Conservation (phyloP, 2,888 invertebrate genomes). For the Lumbricus terrestris region DNA sequence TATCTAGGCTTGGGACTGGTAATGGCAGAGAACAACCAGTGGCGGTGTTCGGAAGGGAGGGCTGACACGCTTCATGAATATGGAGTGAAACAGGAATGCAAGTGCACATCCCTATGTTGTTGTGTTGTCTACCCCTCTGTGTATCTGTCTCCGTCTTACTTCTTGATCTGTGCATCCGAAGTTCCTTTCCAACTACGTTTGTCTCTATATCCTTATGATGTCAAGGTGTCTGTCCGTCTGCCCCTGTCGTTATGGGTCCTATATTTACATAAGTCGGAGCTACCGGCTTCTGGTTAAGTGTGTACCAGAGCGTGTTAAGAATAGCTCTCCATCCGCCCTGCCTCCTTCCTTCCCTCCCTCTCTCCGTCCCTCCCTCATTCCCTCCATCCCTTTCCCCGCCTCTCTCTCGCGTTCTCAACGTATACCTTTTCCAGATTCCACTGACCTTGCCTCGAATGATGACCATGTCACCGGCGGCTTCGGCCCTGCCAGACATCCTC, state of each 20-base stretch:
- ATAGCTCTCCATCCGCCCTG: not conserved
- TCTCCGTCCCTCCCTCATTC: too few relatives aligned
- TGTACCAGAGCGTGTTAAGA: not conserved
- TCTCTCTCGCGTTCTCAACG: not conserved
- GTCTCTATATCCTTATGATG: not conserved
- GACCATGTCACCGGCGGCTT: constrained; percentile 37
- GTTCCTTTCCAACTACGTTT: not conserved
- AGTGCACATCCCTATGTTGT: not conserved
- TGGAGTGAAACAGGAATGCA: not conserved
- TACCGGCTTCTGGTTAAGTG: not conserved
- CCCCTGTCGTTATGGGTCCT: not conserved
- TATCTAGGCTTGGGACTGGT: too few relatives aligned
- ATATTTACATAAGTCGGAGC: not conserved
- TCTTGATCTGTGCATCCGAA: not conserved
- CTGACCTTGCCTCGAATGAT: constrained; percentile 36
- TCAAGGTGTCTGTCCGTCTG: not conserved
- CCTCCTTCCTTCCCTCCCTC: too few relatives aligned
- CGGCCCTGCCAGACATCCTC: constrained; percentile 34
- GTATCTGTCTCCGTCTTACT: not conserved
- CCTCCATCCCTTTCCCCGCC: not conserved
- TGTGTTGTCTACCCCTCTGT: not conserved
- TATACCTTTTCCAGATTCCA: not conserved
- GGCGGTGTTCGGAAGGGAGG: too few relatives aligned
- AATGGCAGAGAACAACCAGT: too few relatives aligned
- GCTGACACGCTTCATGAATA: not conserved